A percentile compares a stretch with the other conserved stretches of the same genome.
Evolutionary conservation across 2,113 vertebrate genomes (phyloP).

Genomic region (Macrotus californicus): DNA sequence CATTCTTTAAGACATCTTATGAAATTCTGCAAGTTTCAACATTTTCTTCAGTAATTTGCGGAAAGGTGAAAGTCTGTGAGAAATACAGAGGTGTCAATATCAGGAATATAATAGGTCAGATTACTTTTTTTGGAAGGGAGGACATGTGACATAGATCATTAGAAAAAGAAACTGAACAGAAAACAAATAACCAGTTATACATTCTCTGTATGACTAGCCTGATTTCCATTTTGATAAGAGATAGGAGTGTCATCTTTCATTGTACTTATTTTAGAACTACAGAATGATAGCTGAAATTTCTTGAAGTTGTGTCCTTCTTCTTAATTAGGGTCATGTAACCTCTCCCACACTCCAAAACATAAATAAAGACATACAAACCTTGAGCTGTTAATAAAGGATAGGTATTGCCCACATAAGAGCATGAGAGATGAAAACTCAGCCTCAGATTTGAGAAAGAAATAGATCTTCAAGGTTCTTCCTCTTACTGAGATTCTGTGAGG

Average conservation of each 20-base stretch:
- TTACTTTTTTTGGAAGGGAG: conserved; percentile 15
- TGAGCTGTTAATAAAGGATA: neutral
- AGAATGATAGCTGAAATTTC: neutral
- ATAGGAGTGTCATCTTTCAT: neutral
- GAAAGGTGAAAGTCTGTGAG: neutral
- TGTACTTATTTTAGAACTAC: neutral
- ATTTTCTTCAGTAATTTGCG: conserved; percentile 17
- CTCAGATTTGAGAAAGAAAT: neutral
- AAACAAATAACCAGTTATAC: neutral
- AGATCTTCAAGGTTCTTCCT: neutral
- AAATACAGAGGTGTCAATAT: neutral
- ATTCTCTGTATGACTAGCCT: neutral
- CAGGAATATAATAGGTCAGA: neutral
- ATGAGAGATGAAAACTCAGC: neutral
- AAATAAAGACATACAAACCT: neutral
- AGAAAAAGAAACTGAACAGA: neutral
- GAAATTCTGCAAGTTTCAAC: conserved; percentile 1
- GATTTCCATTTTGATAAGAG: neutral
- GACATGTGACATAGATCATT: neutral
- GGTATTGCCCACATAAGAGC: neutral
- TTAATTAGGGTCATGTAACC: neutral
- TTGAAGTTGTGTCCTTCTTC: neutral
- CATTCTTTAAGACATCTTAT: neutral
- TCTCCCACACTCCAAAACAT: neutral
- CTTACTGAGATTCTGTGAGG: neutral